Evolutionary conservation across 2,113 vertebrate genomes (phyloP), one percentile per base, ranked within the genome.

Genomic region (Tachysurus fulvidraco): DNA sequence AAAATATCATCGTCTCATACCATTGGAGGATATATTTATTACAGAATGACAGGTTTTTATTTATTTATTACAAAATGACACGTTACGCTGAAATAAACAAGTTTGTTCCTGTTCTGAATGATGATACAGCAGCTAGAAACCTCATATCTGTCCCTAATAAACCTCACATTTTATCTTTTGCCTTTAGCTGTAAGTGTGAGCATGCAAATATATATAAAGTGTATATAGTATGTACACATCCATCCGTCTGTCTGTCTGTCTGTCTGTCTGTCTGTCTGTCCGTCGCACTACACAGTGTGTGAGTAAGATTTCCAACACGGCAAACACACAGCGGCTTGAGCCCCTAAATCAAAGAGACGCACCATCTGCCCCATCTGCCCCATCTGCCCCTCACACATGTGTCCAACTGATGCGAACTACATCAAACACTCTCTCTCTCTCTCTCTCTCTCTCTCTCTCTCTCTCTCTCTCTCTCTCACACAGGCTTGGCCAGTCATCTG

Each of bases 351-450:
- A 79, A 80, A 80, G 28, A 36, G 16, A 28, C 11, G 17, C 77
- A 36, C 77, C 28, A 59, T 80, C 81, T 81, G 50, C 81, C 82
- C 89, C 86, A 89, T 88, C 89, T 88, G 50, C 81, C 82, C 89
- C 86, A 86, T 88, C 89, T 88, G 88, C 88, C 88, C 89, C 65
- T n/a, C 81, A 87, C 88, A 89, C 88, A 88, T 90, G 88, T 73
- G 84, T 79, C 69, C 81, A 78, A 88, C 23, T 86, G 86, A 90
- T 46, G 50, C 36, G 10, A 69, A 83, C 81, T 74, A 88, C 85
- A 89, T 87, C 85, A 89, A 89, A 83, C 85, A 86, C 64, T 81
- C 80, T 79, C 81, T 50, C 46, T 67, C 73, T 46, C 50, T 80
- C 86, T 79, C 65, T 10, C 8, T 9, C 54, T 21, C 2, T 28